phyloP scores from a whole-genome alignment of 2,888 invertebrate species.

The Caenorhabditis zanzibari region DNA sequence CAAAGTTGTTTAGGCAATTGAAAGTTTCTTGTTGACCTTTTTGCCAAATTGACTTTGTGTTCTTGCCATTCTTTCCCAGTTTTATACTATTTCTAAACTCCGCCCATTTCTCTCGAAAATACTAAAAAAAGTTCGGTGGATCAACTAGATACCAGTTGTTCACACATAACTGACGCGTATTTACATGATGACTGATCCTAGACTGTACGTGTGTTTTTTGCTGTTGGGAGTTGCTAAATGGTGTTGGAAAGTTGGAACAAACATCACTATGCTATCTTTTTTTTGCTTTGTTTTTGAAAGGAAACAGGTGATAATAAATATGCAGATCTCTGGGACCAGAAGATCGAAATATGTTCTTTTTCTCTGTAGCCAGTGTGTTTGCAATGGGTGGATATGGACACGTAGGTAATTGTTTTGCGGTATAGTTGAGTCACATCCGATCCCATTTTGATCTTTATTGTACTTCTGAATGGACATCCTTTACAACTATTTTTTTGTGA shows the following conservation, averaged over 20 bases:
- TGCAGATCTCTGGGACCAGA: conserved; percentile 6
- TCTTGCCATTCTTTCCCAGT: background rate
- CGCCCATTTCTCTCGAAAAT: conserved; percentile 35
- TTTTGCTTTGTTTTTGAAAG: background rate
- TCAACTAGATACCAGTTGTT: conserved; percentile 56
- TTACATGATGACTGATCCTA: conserved; percentile 56
- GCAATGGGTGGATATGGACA: background rate
- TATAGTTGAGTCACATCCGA: background rate
- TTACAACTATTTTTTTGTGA: background rate
- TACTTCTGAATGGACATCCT: background rate
- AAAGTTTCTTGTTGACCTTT: conserved; percentile 34
- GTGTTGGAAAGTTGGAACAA: conserved; percentile 8
- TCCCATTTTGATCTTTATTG: background rate
- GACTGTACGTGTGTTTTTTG: conserved; percentile 12
- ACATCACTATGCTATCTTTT: conserved; percentile 15
- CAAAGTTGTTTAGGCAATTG: conserved; percentile 2
- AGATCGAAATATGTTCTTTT: background rate
- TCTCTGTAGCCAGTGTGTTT: background rate
- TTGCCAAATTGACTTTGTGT: conserved; percentile 25
- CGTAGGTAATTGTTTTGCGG: background rate
- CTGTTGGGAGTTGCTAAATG: background rate
- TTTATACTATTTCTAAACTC: conserved; percentile 27
- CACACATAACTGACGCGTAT: conserved; percentile 43
- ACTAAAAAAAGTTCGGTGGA: conserved; percentile 44
- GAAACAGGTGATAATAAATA: background rate